Percentiles rank a stretch among this genome's conserved stretches.
Conservation (phyloP, 2,113 vertebrate species). For the Myodes glareolus region DNA sequence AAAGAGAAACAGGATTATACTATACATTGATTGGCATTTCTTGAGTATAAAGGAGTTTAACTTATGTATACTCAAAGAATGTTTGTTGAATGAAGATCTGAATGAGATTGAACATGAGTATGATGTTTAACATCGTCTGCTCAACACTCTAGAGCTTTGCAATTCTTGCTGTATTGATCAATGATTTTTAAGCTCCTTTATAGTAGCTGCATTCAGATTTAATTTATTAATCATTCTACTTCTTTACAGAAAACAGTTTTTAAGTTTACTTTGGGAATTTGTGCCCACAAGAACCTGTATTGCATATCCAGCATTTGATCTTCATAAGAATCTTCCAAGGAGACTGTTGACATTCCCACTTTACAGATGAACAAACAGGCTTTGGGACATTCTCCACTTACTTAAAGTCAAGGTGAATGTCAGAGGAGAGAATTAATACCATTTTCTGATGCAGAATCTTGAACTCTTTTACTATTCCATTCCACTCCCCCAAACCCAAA, state of each 20-base stretch:
- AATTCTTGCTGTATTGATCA: background rate
- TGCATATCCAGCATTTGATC: background rate
- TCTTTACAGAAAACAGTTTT: background rate
- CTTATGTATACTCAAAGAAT: background rate
- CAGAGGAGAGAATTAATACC: background rate
- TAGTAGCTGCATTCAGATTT: conserved; percentile 11
- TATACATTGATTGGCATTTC: background rate
- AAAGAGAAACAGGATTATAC: background rate
- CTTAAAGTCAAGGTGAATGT: background rate
- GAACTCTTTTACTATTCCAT: background rate
- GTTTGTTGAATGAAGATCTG: background rate
- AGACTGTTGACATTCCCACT: background rate
- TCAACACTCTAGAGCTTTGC: background rate
- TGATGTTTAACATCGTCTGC: background rate
- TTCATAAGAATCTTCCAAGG: background rate
- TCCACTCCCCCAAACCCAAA: background rate
- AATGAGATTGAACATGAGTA: background rate
- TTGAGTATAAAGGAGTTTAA: background rate
- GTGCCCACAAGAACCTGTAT: background rate
- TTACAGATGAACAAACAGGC: background rate
- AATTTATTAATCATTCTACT: background rate
- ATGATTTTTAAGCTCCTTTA: background rate
- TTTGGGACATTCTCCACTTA: background rate
- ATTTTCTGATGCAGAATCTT: background rate
- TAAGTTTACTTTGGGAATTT: conserved; percentile 12